Conservation (phyloP, 2,113 vertebrate genomes). For the Coptodon bakossiorum region DNA sequence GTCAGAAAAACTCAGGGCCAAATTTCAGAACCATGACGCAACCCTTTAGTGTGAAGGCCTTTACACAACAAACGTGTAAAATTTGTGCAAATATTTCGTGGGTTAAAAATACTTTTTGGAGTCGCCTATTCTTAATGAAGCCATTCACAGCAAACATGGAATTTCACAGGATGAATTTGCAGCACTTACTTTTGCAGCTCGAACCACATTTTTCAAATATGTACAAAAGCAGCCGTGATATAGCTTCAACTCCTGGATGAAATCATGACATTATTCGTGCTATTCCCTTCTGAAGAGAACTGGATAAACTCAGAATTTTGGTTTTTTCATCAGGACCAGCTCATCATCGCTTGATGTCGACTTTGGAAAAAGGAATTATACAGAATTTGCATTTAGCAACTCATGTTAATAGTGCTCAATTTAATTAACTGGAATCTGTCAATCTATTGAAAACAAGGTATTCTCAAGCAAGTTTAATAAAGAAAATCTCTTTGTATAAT, state of each 20-base stretch:
- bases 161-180: not conserved
- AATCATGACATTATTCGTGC: not conserved
- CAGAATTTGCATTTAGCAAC: not conserved
- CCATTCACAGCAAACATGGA: not conserved
- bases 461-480: not conserved
- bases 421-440: not conserved
- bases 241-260: not conserved
- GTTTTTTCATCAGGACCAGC: not conserved
- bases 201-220: not conserved
- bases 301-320: not conserved
- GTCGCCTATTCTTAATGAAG: not conserved
- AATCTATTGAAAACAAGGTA: not conserved
- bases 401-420: not conserved
- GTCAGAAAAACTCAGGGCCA: not conserved
- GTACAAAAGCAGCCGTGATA: not conserved
- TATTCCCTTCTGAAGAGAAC: not conserved
- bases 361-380: not conserved
- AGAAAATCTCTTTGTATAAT: not conserved
- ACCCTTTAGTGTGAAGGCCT: not conserved
- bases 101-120: not conserved
- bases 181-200: not conserved
- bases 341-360: not conserved
- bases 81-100: not conserved
- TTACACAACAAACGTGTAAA: not conserved
- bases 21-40: not conserved